phyloP scores from a whole-genome alignment of 2,113 vertebrate genomes.

The Phasianus colchicus region DNA sequence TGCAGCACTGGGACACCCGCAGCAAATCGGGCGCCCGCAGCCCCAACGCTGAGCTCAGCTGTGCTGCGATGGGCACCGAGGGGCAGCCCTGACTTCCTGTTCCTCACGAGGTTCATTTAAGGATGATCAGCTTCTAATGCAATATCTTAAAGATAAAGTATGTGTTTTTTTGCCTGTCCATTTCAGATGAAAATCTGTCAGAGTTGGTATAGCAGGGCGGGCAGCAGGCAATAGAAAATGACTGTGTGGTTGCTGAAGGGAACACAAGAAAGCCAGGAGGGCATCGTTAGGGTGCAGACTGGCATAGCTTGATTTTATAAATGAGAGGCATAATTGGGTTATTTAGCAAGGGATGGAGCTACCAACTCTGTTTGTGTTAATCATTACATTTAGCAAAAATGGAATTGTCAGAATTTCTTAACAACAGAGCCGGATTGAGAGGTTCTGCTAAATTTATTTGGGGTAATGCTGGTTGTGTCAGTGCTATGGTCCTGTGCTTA shows the following conservation, averaged over 20 bases:
- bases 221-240: not conserved
- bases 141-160: not conserved
- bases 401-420: not conserved
- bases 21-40: no score
- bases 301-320: conserved; percentile 8
- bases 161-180: not conserved
- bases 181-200: not conserved
- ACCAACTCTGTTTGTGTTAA: not conserved
- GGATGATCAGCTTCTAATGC: not conserved
- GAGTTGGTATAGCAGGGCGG: not conserved
- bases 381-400: not conserved
- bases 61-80: not conserved
- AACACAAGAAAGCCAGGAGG: not conserved
- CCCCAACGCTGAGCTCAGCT: not conserved
- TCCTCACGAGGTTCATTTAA: not conserved
- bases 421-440: not conserved
- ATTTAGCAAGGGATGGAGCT: conserved; percentile 29
- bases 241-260: not conserved
- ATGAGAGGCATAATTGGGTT: conserved; percentile 37
- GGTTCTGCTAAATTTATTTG: not conserved
- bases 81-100: not conserved
- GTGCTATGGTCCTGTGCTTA: not conserved
- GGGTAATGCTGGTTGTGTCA: not conserved
- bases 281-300: not conserved
- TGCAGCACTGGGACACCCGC: not conserved